A percentile compares a stretch with the other conserved stretches of the same genome.
These are phyloP conservation scores for Pangasius sanitwongsei DNA, from an alignment of 2,797 vertebrate genomes.

Conservation along the genomic window DNA sequence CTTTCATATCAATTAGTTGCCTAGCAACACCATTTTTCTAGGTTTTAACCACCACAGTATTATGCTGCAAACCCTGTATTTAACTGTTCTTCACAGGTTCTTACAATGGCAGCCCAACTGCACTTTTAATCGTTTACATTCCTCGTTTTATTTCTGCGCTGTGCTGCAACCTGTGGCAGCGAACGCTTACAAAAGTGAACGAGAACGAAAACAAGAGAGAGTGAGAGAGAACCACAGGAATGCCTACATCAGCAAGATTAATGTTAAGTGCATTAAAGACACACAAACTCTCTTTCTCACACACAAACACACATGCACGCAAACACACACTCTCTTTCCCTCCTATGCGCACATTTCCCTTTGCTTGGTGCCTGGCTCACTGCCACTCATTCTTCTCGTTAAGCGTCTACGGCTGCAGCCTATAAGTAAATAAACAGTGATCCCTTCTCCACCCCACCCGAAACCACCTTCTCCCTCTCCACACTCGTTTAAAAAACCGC, in stretches of 20 bases:
- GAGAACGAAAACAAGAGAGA: constrained; percentile 33
- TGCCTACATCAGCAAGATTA: constrained; percentile 55
- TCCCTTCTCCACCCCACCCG: constrained; percentile 50
- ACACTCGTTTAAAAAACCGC: constrained; percentile 51
- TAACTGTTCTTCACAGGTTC: constrained; percentile 8
- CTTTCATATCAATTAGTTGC: neutral
- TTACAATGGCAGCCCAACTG: constrained; percentile 27
- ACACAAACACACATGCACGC: constrained; percentile 55
- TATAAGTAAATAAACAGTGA: constrained; percentile 60
- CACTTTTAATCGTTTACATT: constrained; percentile 30
- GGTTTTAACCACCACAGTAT: neutral
- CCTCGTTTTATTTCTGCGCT: constrained; percentile 29
- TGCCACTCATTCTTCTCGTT: constrained; percentile 72
- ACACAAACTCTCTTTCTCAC: constrained; percentile 42
- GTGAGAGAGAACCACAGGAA: constrained; percentile 49
- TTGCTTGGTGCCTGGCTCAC: constrained; percentile 72
- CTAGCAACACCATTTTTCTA: neutral
- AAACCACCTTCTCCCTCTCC: constrained; percentile 47
- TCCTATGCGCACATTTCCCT: constrained; percentile 73
- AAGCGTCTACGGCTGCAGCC: constrained; percentile 50
- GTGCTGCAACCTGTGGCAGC: constrained; percentile 35
- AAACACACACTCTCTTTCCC: constrained; percentile 38
- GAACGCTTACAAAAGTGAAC: constrained; percentile 22
- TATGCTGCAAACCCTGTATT: neutral
- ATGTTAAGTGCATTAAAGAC: constrained; percentile 42